Base-by-base conservation (phyloP, 2,888 invertebrate genomes). In the Rugalucina vietnamica region DNA sequence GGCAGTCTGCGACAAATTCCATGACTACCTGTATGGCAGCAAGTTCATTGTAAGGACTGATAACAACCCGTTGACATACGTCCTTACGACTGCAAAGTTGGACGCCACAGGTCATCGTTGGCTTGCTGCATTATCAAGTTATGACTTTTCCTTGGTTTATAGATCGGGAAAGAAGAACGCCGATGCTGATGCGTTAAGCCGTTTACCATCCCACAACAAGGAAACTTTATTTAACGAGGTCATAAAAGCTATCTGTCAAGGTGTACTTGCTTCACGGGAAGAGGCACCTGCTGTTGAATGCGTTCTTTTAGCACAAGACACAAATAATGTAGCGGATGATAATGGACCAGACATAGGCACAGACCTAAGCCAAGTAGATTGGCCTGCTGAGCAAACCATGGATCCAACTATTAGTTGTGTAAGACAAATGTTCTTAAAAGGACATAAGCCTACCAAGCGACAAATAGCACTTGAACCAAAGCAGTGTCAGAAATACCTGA, bases 41-140 rank as follows among this genome's bases (percentile, higher is more conserved):
- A 43, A 65, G 34, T 65, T 75, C 34, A 27, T 27, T 27, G 60
- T 60, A 12, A 2, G 18, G 10, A 76, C 76, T 5, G 60, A 76
- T 24, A 81, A 81, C 37, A 83, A 83, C 29, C 83, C 81, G 18
- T 70, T 78, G n/a, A 84, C 81, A 8, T 84, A 81, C 50, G 70
- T 74, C 5, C 60, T 82, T 1, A 75, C 82, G 0, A 69, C 85
- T 36, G 78, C 82, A 18, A 77, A 79, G 49, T 69, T 82, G 50
- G 82, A 82, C 70, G 81, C 82, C 8, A 82, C 71, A 4, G 77
- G 81, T 18, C 84, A 82, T 21, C 43, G 84, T 5, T 85, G 82
- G 81, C n/a, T 82, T n/a, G 78, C 78, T 21, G 78, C 34, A 8
- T 69, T 85, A 65, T 24, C 78, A 1, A 57, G 65, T 36, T 85